Evolutionary conservation across 2,888 invertebrate species (phyloP).

Genomic region (Polymixis lichenea): DNA sequence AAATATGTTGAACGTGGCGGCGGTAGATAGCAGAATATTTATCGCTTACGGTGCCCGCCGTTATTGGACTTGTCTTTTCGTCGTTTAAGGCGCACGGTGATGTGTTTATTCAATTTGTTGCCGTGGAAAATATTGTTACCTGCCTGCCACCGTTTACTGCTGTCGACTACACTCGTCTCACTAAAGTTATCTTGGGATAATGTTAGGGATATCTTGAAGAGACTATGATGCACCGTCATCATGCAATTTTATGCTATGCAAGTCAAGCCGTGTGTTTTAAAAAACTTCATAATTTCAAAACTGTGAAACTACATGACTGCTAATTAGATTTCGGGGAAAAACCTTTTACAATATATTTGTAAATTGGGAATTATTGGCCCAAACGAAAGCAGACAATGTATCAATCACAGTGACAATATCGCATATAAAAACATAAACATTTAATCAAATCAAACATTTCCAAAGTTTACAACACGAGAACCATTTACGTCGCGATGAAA

Average conservation of each 20-base stretch:
- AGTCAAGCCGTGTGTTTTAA: neutral
- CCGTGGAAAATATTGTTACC: conserved; percentile 86
- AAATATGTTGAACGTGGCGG: conserved; percentile 78
- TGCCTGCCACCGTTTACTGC: conserved; percentile 79
- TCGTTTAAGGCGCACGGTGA: conserved; percentile 87
- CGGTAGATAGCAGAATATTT: conserved; percentile 85
- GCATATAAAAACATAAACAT: conserved; percentile 44
- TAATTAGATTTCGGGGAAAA: neutral
- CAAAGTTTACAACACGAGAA: conserved; percentile 51
- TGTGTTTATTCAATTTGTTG: conserved; percentile 90
- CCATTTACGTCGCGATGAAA: conserved; percentile 60
- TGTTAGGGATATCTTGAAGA: conserved; percentile 15
- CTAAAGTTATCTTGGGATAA: conserved; percentile 60
- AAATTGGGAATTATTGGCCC: neutral
- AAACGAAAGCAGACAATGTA: conserved; percentile 13
- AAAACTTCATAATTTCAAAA: neutral
- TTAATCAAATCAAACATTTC: conserved; percentile 56
- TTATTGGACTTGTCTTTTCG: conserved; percentile 89
- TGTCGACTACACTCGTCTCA: conserved; percentile 70
- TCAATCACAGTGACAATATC: conserved; percentile 41
- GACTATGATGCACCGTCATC: neutral
- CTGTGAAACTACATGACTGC: neutral
- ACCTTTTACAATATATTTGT: neutral
- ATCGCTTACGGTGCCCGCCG: conserved; percentile 80
- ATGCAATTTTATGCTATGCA: neutral